Evolutionary conservation across 1,140 invertebrate species (phyloP).

Genomic region (Homarus americanus): DNA sequence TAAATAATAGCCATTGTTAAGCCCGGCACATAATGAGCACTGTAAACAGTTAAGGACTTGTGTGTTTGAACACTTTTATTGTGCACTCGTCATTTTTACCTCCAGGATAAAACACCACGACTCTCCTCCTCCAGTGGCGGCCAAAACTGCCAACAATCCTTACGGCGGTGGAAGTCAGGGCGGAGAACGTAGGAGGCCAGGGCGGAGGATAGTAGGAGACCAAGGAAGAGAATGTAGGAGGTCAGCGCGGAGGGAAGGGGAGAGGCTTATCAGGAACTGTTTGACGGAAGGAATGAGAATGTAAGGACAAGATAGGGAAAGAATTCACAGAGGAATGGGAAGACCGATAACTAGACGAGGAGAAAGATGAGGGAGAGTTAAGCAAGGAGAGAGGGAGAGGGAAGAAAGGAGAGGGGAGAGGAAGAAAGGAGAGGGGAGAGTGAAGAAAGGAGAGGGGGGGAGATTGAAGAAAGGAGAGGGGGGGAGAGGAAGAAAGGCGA

Average conservation of each 20-base stretch:
- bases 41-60: constrained; percentile 24
- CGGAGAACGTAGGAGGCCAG: no score
- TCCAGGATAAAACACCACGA: no score
- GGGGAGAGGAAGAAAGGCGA: not conserved
- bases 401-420: not conserved
- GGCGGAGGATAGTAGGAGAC: not conserved
- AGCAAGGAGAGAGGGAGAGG: not conserved
- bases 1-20: constrained; percentile 33
- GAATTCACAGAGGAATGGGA: not conserved
- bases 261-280: not conserved
- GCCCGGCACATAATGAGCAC: constrained; percentile 31
- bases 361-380: not conserved
- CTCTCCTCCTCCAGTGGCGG: no score
- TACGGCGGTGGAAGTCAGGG: no score
- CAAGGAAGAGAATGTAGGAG: not conserved
- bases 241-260: no score
- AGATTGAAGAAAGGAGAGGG: not conserved
- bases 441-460: not conserved
- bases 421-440: not conserved
- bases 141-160: no score
- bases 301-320: no score
- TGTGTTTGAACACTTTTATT: not conserved
- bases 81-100: no score
- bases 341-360: not conserved
- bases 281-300: no score